phyloP scores from a whole-genome alignment of 2,113 vertebrate genomes.

The Colinus virginianus region DNA sequence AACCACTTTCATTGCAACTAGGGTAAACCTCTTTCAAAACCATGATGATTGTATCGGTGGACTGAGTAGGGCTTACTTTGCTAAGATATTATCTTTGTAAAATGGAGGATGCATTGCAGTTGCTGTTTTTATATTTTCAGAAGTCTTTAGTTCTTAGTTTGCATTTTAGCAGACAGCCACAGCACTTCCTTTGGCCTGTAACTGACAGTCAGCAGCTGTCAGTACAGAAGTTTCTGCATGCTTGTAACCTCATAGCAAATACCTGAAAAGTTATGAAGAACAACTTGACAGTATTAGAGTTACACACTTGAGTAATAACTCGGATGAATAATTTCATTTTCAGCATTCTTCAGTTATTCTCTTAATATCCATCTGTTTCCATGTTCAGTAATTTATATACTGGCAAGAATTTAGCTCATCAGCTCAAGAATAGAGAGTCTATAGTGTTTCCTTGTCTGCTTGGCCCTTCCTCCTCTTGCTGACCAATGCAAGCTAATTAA shows the following conservation, averaged over 20 bases:
- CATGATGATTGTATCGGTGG: rapidly evolving
- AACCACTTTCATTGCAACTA: background rate
- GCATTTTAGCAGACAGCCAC: background rate
- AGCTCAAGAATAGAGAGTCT: background rate
- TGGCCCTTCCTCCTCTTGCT: background rate
- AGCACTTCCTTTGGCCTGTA: background rate
- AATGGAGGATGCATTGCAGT: background rate
- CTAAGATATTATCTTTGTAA: background rate
- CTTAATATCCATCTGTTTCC: constrained; percentile 57
- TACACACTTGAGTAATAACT: constrained; percentile 4
- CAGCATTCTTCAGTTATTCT: constrained; percentile 37
- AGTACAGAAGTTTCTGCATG: background rate
- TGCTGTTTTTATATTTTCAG: background rate
- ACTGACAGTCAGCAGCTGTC: background rate
- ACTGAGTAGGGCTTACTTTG: background rate
- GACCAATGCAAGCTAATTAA: background rate
- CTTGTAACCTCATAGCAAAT: background rate
- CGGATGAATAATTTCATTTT: background rate
- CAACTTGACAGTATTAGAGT: constrained; percentile 32
- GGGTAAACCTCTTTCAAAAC: background rate
- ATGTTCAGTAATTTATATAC: constrained; percentile 35
- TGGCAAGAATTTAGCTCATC: background rate
- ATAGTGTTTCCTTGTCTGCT: background rate
- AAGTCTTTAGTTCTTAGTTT: background rate
- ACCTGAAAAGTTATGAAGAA: constrained; percentile 34